Conservation (phyloP, 2,113 vertebrate genomes). For the Oceanites oceanicus region DNA sequence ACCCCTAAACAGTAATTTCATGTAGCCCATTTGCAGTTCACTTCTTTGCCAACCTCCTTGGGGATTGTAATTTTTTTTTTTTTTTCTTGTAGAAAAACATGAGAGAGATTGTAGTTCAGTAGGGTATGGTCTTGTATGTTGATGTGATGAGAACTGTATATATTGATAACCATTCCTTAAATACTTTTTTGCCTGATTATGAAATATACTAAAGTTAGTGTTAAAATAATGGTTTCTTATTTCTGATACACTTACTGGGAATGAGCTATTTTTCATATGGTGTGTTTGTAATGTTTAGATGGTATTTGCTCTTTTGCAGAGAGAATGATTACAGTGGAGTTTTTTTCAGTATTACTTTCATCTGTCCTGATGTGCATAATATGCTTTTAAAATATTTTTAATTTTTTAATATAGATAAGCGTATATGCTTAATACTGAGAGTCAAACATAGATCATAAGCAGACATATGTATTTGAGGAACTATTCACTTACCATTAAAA, state of each 20-base stretch:
- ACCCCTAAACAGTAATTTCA: neutral
- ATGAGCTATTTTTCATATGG: neutral
- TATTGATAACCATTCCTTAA: neutral
- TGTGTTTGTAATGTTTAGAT: neutral
- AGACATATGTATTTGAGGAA: neutral
- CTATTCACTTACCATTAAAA: neutral
- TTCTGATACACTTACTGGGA: neutral
- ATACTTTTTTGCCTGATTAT: neutral
- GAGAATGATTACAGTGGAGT: neutral
- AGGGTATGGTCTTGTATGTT: neutral
- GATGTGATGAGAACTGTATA: neutral
- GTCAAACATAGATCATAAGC: neutral
- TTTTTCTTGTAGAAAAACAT: neutral
- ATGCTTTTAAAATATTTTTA: neutral
- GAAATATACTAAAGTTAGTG: neutral
- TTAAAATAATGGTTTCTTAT: neutral
- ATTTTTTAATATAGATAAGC: neutral
- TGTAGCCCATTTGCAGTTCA: neutral
- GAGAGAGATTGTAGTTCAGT: neutral
- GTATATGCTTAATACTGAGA: neutral
- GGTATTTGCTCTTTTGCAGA: neutral
- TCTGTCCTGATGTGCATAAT: neutral
- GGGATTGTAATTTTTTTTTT: neutral
- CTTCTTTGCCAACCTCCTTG: neutral
- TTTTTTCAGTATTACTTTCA: neutral